Evolutionary conservation across 2,888 invertebrate genomes (phyloP).

Genomic region (Cheilosia urbana): DNA sequence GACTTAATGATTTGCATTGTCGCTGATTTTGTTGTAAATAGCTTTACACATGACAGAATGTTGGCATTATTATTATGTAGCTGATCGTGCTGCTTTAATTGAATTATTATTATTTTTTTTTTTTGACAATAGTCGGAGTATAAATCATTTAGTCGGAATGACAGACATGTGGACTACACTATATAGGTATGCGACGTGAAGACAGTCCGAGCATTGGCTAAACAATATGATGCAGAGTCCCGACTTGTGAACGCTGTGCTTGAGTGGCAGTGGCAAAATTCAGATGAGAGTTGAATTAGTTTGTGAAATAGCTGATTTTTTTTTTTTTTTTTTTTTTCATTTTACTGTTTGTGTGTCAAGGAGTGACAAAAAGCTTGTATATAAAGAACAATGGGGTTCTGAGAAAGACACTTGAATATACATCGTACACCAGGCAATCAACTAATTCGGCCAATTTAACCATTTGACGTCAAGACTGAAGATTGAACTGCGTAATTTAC

Average conservation of each 20-base stretch:
- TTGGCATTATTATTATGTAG: slow-evolving; percentile 6
- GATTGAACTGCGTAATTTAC: not conserved
- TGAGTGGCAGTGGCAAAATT: slow-evolving; percentile 18
- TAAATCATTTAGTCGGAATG: slow-evolving; percentile 31
- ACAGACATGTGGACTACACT: slow-evolving; percentile 1
- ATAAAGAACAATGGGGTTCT: slow-evolving; percentile 14
- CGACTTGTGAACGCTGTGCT: slow-evolving; percentile 20
- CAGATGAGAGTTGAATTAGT: slow-evolving; percentile 28
- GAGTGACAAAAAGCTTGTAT: slow-evolving; percentile 8
- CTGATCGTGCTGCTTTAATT: slow-evolving; percentile 57
- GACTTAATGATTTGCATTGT: not conserved
- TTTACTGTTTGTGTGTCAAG: not conserved
- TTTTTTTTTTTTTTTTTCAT: not conserved
- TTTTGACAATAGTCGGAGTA: slow-evolving; percentile 57
- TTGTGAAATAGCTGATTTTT: slow-evolving; percentile 19
- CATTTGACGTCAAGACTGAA: slow-evolving; percentile 24
- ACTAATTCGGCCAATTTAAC: slow-evolving; percentile 37
- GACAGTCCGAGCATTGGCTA: not conserved
- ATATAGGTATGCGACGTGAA: not conserved
- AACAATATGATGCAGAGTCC: slow-evolving; percentile 20
- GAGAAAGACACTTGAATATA: not conserved
- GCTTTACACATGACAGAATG: slow-evolving; percentile 21
- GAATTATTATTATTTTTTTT: slow-evolving; percentile 65
- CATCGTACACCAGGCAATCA: slow-evolving; percentile 6
- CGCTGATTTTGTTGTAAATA: slow-evolving; percentile 2